Percentiles rank a stretch among this genome's conserved stretches.
These are phyloP conservation scores for Papilio polytes DNA, from an alignment of 1,140 invertebrate genomes.

Conservation along the genomic window DNA sequence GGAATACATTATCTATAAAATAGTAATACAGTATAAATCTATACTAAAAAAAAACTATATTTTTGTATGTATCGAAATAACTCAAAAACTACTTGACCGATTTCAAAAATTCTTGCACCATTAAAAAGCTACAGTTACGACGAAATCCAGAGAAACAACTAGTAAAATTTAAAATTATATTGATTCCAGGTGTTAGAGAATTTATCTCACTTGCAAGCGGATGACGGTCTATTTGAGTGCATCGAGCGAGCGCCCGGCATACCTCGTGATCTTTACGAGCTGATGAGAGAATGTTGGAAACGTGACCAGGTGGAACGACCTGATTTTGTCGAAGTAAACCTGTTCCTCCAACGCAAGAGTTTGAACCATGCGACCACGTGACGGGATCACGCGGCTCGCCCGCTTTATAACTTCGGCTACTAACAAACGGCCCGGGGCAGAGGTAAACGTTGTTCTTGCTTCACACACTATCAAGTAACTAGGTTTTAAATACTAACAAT, in stretches of 20 bases:
- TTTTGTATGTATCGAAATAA: too few species aligned
- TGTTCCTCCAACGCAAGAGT: constrained; percentile 94
- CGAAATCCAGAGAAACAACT: too few species aligned
- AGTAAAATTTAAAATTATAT: background rate
- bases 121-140: too few species aligned
- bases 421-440: constrained; percentile 47
- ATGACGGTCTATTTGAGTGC: constrained; percentile 86
- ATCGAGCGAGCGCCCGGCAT: constrained; percentile 88
- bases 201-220: constrained; percentile 86
- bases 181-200: constrained; percentile 88
- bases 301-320: constrained; percentile 91
- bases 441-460: constrained; percentile 26
- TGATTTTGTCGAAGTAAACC: constrained; percentile 93
- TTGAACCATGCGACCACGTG: constrained; percentile 89
- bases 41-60: too few species aligned
- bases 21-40: too few species aligned
- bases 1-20: too few species aligned
- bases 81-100: too few species aligned
- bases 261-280: constrained; percentile 93
- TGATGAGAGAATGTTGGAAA: constrained; percentile 96
- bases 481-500: constrained; percentile 40
- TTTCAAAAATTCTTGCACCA: background rate
- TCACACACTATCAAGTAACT: constrained; percentile 36
- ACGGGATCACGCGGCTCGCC: constrained; percentile 49
- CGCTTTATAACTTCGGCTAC: constrained; percentile 40